Evolutionary conservation across 2,888 invertebrate genomes (phyloP).

Genomic region (Phanerotoma sp.): DNA sequence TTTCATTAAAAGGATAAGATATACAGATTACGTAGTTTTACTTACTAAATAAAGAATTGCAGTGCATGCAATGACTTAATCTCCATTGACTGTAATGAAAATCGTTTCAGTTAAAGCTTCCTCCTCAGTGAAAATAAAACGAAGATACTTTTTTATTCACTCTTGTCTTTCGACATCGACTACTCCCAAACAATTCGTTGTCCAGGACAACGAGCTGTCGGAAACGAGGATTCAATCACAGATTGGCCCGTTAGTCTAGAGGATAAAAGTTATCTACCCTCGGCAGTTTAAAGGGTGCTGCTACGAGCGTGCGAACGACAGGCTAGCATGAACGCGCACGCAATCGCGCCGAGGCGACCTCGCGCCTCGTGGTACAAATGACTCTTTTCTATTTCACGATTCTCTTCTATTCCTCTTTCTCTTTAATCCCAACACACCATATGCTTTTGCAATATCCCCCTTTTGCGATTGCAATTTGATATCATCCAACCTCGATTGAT

Average conservation of each 20-base stretch:
- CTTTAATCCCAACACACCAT: conserved; percentile 8
- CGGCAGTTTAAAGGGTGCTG: conserved; percentile 39
- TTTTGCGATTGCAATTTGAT: conserved; percentile 28
- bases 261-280: conserved; percentile 50
- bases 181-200: conserved; percentile 26
- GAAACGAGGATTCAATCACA: conserved; percentile 51
- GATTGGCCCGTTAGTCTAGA: conserved; percentile 40
- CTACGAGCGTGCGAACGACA: conserved; percentile 50
- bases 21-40: too few species aligned
- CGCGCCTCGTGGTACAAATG: conserved; percentile 55
- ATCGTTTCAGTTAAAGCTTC: too few species aligned
- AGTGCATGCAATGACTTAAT: too few species aligned
- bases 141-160: neutral
- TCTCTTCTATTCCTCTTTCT: conserved; percentile 22
- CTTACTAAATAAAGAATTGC: too few species aligned
- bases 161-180: conserved; percentile 3
- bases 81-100: too few species aligned
- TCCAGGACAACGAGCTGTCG: conserved; percentile 23
- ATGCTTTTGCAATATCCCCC: conserved; percentile 8
- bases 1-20: too few species aligned
- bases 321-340: conserved; percentile 48
- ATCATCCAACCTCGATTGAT: conserved; percentile 25
- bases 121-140: too few species aligned
- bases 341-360: conserved; percentile 45
- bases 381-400: conserved; percentile 44